Base-by-base conservation (phyloP, 1,140 invertebrate species). In the Littorina saxatilis region DNA sequence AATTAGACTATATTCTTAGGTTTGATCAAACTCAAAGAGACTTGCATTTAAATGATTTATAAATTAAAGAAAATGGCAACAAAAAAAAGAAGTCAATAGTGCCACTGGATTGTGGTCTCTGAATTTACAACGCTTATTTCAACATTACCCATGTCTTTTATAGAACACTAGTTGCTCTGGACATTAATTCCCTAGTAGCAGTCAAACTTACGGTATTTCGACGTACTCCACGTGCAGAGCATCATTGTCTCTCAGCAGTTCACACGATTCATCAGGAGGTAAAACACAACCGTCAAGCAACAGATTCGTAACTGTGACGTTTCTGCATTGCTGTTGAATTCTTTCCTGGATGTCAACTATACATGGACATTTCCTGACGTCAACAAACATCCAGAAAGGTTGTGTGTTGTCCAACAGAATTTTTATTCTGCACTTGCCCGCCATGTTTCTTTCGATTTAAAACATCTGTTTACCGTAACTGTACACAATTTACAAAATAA, bases 361-460 rank as follows among this genome's bases (percentile, higher is more conserved):
- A 35, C 32, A 75, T 7, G 76, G 66, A 15, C 70, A 43, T 50
- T 83, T 74, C 66, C 63, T 37, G 3, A 37, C 27, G 37, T 85
- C 78, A 27, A 85, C 80, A 47, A 83, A 72, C 68, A 85, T 52
- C 84, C 84, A 85, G 20, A 79, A 83, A 23, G 82, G 66, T 35
- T 72, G 58, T 40, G 73, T 27, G n/a, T 47, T 29, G 20, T 72
- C 32, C 27, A 83, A 17, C 23, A 32, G 35, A 68, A 68, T 20
- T 35, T 68, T 68, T 13, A 68, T 40, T 39, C 66, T 9, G 32
- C 9, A 13, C 35, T 39, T 39, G 35, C 35, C 35, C 66, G 37
- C 66, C 66, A 68, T 68, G 35, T 68, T 68, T 32, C 32, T 68
- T 68, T 68, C 66, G 66, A 32, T 68, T 68, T 68, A 13, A 23